Base-by-base conservation (phyloP, 2,113 vertebrate genomes). In the Nesogale talazaci region DNA sequence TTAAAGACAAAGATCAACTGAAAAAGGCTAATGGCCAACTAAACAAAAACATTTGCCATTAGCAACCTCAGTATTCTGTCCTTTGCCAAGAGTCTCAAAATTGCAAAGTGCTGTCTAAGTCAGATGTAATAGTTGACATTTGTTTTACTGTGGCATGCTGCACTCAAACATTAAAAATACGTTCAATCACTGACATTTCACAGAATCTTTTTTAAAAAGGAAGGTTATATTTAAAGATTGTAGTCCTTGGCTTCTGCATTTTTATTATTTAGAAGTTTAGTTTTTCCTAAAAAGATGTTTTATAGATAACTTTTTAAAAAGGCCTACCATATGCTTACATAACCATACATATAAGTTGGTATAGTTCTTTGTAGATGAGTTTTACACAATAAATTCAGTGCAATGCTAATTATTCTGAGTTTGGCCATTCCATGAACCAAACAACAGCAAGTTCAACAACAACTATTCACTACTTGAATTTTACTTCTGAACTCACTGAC, bases 191-290 rank as follows among this genome's bases (percentile, higher is more conserved):
- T 96, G 94, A 96, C 90, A 96, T 93, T 96, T 96, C 95, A 85
- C 86, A 86, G 82, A 79, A 93, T 96, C 95, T 95, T 82, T 97
- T 96, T 98, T 97, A 96, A 98, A 98, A n/a, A n/a, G n/a, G n/a
- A n/a, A 98, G 97, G 98, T 98, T 92, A 96, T 91, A 96, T 97
- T 98, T 88, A 88, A 98, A 98, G 95, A 98, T 94, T 76, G 34
- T 84, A 86, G 86, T 42, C 89, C 95, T 92, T 90, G 91, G 75
- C 96, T 94, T 52, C 85, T 96, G 40, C 72, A 89, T 92, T 94
- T 95, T 97, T 97, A 98, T 98, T 98, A 97, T 97, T 95, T 98
- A 80, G 85, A 96, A 88, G 56, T 96, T 83, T 92, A 93, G 96
- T 97, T 93, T 97, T 97, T 96, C 94, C 96, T 97, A 97, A 95